These are phyloP conservation scores for Syrmaticus mikado DNA, from an alignment of 2,113 vertebrate species.

Conservation along the genomic window DNA sequence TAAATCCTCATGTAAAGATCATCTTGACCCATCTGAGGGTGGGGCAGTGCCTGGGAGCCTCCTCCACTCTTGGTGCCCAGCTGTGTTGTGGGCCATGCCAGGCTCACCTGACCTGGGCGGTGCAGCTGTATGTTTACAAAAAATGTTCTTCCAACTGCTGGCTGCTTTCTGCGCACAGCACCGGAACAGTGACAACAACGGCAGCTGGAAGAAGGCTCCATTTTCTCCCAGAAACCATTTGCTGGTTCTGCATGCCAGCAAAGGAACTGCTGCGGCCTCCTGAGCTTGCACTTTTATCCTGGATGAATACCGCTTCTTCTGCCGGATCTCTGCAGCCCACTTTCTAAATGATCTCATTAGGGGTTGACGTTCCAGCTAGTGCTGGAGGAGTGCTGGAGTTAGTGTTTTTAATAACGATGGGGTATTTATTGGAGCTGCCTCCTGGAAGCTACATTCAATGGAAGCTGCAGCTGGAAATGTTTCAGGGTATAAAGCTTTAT, in stretches of 20 bases:
- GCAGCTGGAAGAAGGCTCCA: background rate
- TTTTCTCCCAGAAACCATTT: background rate
- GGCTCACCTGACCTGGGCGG: background rate
- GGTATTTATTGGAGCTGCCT: conserved; percentile 36
- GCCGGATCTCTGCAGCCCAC: conserved; percentile 35
- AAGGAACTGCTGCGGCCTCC: background rate
- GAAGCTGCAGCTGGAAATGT: conserved; percentile 58
- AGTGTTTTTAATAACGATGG: conserved; percentile 39
- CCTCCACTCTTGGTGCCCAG: background rate
- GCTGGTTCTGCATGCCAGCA: background rate
- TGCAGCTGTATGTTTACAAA: background rate
- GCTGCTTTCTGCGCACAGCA: background rate
- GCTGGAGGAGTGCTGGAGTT: background rate
- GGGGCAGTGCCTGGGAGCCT: background rate
- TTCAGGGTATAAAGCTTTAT: conserved; percentile 44
- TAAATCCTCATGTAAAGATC: background rate
- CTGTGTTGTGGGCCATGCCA: accelerated
- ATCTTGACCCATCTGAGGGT: background rate
- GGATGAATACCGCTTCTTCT: background rate
- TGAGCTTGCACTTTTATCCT: background rate
- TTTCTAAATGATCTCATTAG: conserved; percentile 50
- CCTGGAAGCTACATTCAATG: conserved; percentile 54
- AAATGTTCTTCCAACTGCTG: background rate
- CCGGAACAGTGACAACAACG: background rate
- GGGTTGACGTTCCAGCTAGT: conserved; percentile 12